Evolutionary conservation across 1,140 invertebrate genomes (phyloP), one percentile per base, ranked within the genome.

Genomic region (Coboldia fuscipes): DNA sequence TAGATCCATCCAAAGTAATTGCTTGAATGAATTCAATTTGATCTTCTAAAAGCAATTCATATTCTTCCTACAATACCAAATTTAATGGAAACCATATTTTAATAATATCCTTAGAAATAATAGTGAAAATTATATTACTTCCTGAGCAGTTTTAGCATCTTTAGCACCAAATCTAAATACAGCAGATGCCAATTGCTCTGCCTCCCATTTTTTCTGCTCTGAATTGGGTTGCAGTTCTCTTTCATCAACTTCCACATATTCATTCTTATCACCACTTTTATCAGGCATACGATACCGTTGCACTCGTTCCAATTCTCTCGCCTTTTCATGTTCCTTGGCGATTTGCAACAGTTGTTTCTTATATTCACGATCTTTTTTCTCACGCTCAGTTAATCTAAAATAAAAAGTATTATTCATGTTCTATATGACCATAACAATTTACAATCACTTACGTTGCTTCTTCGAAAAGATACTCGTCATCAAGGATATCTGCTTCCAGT

Each of bases 1-100:
- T 62, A 21, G 68, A 72, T n/a, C 89, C 92, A 30, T 88, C 78
- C 52, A 96, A 69, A 48, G 78, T 77, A 0, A 97, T 53, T 1
- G 86, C 78, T 64, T 97, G 85, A 32, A 97, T 81, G 61, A 99
- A 99, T 46, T 97, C 89, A 47, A 99, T 93, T 57, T 93, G 82
- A 57, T 92, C 90, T 51, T 97, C 92, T 36, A 97, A 55, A 7
- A 99, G 56, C 21, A 93, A 62, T 43, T 97, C 89, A 62, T 97
- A 97, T 38, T 93, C 79, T 51, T 90, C 71, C 47, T 74, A n/a
- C n/a, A n/a, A n/a, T n/a, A n/a, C n/a, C n/a, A n/a, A n/a, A n/a
- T n/a, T n/a, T n/a, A n/a, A n/a, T n/a, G n/a, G n/a, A n/a, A n/a
- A n/a, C n/a, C n/a, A n/a, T n/a, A n/a, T n/a, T n/a, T n/a, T n/a